A percentile compares a stretch with the other conserved stretches of the same genome.
Conservation (phyloP, 2,797 vertebrate genomes). For the Epinephelus awoara region DNA sequence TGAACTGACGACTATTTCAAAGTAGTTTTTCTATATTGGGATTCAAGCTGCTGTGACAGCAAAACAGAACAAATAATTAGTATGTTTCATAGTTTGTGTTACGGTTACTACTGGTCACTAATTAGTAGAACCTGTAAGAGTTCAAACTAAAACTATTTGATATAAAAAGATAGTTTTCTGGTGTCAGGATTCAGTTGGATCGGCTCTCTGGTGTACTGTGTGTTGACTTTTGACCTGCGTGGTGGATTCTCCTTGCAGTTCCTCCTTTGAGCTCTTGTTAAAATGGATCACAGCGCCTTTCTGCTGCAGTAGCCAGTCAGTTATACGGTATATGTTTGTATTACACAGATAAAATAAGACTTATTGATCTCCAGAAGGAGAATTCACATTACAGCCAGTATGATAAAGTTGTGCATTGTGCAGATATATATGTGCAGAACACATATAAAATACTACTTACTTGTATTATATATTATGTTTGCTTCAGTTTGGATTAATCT, state of each 20-base stretch:
- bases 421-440: not conserved
- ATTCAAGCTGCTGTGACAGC: not conserved
- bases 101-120: not conserved
- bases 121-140: not conserved
- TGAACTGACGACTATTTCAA: not conserved
- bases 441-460: not conserved
- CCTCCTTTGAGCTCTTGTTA: constrained; percentile 65
- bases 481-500: constrained; percentile 28
- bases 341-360: not conserved
- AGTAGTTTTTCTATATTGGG: not conserved
- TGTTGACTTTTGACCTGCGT: constrained; percentile 72
- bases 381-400: not conserved
- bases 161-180: constrained; percentile 64
- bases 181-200: constrained; percentile 77
- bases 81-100: not conserved
- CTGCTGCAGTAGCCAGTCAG: constrained; percentile 14
- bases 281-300: constrained; percentile 42
- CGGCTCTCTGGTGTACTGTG: constrained; percentile 69
- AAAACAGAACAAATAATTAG: constrained; percentile 1
- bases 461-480: not conserved
- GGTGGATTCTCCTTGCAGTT: constrained; percentile 75
- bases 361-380: not conserved
- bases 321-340: constrained; percentile 6
- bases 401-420: not conserved
- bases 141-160: constrained; percentile 30